Base-by-base conservation (phyloP, 1,140 invertebrate genomes). In the Dendrolimus punctatus region DNA sequence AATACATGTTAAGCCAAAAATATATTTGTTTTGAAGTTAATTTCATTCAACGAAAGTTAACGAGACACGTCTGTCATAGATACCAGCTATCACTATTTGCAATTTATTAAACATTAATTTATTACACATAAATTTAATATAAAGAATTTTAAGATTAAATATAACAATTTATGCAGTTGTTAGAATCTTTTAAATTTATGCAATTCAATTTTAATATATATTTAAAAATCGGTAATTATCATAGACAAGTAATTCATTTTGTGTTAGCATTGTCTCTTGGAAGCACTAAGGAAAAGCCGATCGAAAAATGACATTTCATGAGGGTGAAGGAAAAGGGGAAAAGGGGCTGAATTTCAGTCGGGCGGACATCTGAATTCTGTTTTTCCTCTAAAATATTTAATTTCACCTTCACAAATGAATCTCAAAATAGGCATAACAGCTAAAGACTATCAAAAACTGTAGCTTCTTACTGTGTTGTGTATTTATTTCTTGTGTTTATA, bases 241-340 rank as follows among this genome's bases (percentile, higher is more conserved):
- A 37, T 5, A 47, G 45, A 54, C 43, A 23, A 23, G 23, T 23
- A 2, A 23, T 23, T 3, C 40, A 58, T 46, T 63, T 56, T 51
- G 45, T 4, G 37, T 38, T 41, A 23, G 23, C 1, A 23, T 41
- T 45, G 50, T 39, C 51, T 36, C 8, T 8, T 49, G 36, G 39
- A 43, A 58, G 55, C 57, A 40, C 49, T 60, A 39, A 41, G 40
- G 57, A 39, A 62, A 64, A 61, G 54, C 56, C 64, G 67, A 66
- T 69, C 67, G 67, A 61, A 68, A 69, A 69, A 64, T 69, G 67
- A 66, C 67, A 59, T 66, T 69, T 69, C 61, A 65, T 23, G 23
- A 23, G 58, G 57, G 48, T 57, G 58, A 59, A 57, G 58, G 60
- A 57, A 60, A 61, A 69, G 66, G 64, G 52, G 51, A 55, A 49